Base-by-base conservation (phyloP, 2,888 invertebrate genomes). In the Drosophila villosipedis region DNA sequence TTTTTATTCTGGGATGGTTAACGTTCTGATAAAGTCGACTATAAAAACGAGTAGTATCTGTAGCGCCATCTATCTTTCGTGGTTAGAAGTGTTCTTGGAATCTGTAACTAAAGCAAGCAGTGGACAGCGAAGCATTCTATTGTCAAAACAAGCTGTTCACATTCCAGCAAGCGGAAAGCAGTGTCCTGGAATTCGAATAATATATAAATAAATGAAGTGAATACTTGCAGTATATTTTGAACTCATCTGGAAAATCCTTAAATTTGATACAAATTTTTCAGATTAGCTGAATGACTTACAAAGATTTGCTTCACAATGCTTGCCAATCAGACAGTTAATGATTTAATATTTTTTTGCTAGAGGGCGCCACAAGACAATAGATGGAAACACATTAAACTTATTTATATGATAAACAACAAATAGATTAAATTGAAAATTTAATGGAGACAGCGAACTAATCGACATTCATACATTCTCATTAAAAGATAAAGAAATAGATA, bases 1-100 rank as follows among this genome's bases (percentile, higher is more conserved):
- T 78, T 80, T 74, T 57, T 55, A 54, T 73, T 28, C 4, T 30
- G 57, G 63, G 31, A 1, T 39, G 41, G 16, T 0, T 16, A 22
- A 10, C 9, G n/a, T 2, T 9, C 31, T 0, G 16, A 16, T 30
- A 28, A 22, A 54, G n/a, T 31, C 14, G 43, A 22, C 19, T 25
- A 37, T 19, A 19, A 25, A 25, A 55, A 12, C 35, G 25, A n/a
- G 10, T 9, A 4, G 2, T 6, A 9, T 12, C 1, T 1, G 33
- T 39, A 14, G 47, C 75, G 73, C 52, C 75, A 37, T 41, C 74
- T 75, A 50, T 10, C 28, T 2, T 9, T 14, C n/a, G 12, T 5
- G 57, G 28, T n/a, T 16, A 19, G 7, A 47, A 14, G 6, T 47
- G 25, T 19, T 9, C 3, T 16, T 49, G 14, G 28, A 49, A 28